These are phyloP conservation scores for Chrysemys picta DNA, from an alignment of 2,113 vertebrate genomes.

Conservation along the genomic window DNA sequence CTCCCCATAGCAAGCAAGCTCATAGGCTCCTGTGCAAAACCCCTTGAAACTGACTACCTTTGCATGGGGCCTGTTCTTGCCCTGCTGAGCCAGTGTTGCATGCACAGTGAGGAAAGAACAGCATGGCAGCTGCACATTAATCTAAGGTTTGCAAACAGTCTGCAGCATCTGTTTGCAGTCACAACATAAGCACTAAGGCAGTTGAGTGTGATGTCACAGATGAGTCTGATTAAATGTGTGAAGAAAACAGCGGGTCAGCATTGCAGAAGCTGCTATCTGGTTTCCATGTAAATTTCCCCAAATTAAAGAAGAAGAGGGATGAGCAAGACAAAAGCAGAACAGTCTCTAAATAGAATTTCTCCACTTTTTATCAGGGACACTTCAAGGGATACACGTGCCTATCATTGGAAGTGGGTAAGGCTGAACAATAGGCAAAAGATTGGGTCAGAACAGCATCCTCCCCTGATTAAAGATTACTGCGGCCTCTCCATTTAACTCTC, in stretches of 20 bases:
- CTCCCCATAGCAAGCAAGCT: not conserved
- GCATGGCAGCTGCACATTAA: not conserved
- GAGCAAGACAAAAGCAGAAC: not conserved
- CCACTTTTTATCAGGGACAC: not conserved
- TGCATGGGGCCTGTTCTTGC: not conserved
- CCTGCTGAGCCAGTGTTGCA: not conserved
- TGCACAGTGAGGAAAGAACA: not conserved
- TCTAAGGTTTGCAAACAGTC: not conserved
- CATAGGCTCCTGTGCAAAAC: slow-evolving; percentile 1
- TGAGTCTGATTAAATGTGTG: not conserved
- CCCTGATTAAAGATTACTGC: not conserved
- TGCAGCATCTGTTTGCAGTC: not conserved
- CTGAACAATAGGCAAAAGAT: not conserved
- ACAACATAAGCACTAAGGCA: not conserved
- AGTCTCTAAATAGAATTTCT: not conserved
- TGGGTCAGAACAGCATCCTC: slow-evolving; percentile 22
- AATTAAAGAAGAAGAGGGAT: not conserved
- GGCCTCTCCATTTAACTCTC: slow-evolving; percentile 21
- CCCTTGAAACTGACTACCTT: not conserved
- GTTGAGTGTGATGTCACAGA: not conserved
- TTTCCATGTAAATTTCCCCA: not conserved
- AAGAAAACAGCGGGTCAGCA: not conserved
- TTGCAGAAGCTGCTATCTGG: not conserved
- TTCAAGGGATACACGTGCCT: not conserved
- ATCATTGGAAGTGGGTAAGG: not conserved